A percentile compares a stretch with the other conserved stretches of the same genome.
phyloP scores from a whole-genome alignment of 2,113 vertebrate genomes.

The Ailuropoda melanoleuca region DNA sequence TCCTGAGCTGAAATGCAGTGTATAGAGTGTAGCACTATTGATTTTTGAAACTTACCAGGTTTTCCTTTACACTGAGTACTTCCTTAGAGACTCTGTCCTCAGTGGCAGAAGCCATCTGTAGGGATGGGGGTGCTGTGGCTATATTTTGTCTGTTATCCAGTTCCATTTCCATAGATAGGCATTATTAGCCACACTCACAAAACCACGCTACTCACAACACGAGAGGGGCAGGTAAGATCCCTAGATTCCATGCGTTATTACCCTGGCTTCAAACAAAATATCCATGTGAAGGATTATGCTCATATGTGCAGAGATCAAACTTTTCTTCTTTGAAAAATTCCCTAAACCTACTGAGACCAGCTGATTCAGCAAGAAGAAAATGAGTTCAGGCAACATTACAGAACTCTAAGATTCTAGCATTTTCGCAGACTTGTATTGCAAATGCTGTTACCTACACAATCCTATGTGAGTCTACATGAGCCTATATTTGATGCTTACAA shows the following conservation, averaged over 20 bases:
- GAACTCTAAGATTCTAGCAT: neutral
- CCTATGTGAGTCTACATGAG: slow-evolving; percentile 11
- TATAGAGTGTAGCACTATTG: neutral
- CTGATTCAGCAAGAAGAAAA: slow-evolving; percentile 47
- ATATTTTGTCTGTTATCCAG: neutral
- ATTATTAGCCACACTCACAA: neutral
- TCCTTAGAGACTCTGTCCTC: neutral
- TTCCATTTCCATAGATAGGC: neutral
- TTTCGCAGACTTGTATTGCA: slow-evolving; percentile 17
- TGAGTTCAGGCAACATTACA: neutral
- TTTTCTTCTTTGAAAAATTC: slow-evolving; percentile 16
- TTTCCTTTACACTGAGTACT: neutral
- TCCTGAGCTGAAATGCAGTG: neutral
- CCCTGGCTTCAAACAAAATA: neutral
- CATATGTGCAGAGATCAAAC: neutral
- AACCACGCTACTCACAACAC: neutral
- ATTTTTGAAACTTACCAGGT: neutral
- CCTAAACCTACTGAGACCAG: neutral
- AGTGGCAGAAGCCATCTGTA: neutral
- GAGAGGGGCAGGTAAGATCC: neutral
- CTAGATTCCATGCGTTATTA: neutral
- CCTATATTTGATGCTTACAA: slow-evolving; percentile 35
- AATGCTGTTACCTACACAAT: neutral
- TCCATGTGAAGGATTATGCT: neutral
- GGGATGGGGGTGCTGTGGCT: neutral